Conservation (phyloP, 2,113 vertebrate genomes). For the Carassius gibelio region DNA sequence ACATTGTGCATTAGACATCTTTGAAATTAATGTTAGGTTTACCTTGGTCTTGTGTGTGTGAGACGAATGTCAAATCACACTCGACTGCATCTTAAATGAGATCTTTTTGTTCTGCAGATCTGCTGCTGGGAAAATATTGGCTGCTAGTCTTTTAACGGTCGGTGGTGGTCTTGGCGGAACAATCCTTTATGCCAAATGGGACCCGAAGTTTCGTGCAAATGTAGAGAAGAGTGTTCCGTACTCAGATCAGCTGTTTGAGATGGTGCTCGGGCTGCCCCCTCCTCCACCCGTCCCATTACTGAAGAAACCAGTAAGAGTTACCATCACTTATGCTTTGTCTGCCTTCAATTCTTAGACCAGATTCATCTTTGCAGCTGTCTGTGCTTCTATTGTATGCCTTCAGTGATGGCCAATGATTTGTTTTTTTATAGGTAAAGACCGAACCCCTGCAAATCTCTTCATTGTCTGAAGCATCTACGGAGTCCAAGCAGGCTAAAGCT, state of each 20-base stretch:
- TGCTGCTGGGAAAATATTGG: conserved; percentile 82
- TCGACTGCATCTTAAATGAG: not conserved
- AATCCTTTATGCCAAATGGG: conserved; percentile 91
- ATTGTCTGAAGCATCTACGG: conserved; percentile 81
- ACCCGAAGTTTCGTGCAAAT: conserved; percentile 85
- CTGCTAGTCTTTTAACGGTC: conserved; percentile 80
- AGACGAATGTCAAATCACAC: too few relatives aligned
- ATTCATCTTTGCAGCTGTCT: not conserved
- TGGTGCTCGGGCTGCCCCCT: conserved; percentile 82
- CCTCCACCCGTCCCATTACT: conserved; percentile 60
- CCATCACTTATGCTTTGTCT: not conserved
- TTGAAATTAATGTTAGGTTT: too few relatives aligned
- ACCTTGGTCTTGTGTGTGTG: not conserved
- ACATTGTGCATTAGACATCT: too few relatives aligned
- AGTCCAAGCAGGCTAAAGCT: conserved; percentile 77
- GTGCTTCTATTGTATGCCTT: not conserved
- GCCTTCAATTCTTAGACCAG: not conserved
- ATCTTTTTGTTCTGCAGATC: conserved; percentile 66
- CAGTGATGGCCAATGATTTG: not conserved
- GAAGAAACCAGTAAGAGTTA: conserved; percentile 80
- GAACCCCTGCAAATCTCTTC: conserved; percentile 82
- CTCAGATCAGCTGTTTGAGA: conserved; percentile 84
- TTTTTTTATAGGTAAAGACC: conserved; percentile 65
- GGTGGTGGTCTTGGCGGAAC: conserved; percentile 85
- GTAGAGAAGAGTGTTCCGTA: conserved; percentile 92